These are phyloP conservation scores for Myotis daubentonii DNA, from an alignment of 2,797 vertebrate genomes.

Conservation along the genomic window DNA sequence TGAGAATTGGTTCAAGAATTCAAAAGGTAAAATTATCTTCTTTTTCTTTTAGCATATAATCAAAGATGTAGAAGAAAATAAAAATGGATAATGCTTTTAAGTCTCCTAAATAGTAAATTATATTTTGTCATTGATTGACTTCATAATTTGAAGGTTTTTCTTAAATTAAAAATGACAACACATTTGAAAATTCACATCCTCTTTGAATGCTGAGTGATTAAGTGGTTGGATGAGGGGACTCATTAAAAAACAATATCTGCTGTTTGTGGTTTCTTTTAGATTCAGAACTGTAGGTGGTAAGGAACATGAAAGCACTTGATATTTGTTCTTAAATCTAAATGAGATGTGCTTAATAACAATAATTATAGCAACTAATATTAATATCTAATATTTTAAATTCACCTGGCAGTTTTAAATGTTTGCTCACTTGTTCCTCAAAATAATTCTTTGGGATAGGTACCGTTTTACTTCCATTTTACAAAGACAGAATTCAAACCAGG, in stretches of 20 bases:
- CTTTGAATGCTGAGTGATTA: not conserved
- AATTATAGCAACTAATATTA: not conserved
- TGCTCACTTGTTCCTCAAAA: not conserved
- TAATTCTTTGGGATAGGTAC: not conserved
- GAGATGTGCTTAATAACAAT: not conserved
- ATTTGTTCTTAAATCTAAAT: conserved; percentile 26
- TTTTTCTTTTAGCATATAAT: not conserved
- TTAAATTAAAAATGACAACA: not conserved
- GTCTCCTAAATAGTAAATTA: not conserved
- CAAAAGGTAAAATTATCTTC: not conserved
- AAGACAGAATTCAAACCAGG: not conserved
- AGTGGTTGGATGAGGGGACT: not conserved
- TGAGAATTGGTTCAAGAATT: conserved; percentile 29
- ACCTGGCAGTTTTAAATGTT: conserved; percentile 3
- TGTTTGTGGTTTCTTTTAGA: not conserved
- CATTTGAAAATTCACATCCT: not conserved
- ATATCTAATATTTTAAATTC: not conserved
- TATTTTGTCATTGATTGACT: not conserved
- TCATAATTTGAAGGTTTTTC: not conserved
- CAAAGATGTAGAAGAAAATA: not conserved
- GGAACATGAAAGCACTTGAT: not conserved
- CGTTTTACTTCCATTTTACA: conserved; percentile 35
- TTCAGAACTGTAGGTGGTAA: not conserved
- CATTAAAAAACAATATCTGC: not conserved
- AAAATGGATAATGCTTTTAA: conserved; percentile 12